These are phyloP conservation scores for Baryphthengus martii DNA, from an alignment of 2,113 vertebrate genomes.

Conservation along the genomic window DNA sequence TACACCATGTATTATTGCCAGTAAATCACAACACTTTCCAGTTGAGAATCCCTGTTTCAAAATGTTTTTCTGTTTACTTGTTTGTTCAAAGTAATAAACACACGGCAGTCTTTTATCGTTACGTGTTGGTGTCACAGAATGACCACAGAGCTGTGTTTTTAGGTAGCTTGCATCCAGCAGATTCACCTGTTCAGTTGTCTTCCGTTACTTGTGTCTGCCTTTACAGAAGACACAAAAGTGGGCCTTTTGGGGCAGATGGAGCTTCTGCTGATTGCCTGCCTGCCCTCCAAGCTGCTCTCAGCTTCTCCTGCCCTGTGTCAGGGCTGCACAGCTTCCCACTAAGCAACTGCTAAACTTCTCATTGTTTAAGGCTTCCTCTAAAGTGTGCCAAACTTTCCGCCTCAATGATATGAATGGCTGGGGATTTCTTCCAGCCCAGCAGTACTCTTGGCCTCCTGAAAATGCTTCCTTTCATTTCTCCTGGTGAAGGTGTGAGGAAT, in stretches of 20 bases:
- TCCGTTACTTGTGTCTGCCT: neutral
- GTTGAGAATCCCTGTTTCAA: neutral
- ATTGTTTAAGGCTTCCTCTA: neutral
- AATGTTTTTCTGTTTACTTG: neutral
- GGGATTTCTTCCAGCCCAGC: neutral
- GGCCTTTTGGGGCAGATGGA: neutral
- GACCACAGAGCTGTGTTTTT: neutral
- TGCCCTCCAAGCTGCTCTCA: neutral
- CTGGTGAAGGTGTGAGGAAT: neutral
- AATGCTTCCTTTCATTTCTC: neutral
- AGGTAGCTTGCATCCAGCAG: neutral
- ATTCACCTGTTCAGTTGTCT: neutral
- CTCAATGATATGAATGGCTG: neutral
- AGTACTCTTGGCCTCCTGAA: neutral
- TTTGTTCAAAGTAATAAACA: neutral
- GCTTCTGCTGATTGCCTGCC: neutral
- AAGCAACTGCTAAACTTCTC: neutral
- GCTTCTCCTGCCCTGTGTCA: neutral
- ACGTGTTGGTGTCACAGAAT: neutral
- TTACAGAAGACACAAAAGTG: neutral
- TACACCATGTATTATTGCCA: neutral
- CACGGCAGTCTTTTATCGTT: neutral
- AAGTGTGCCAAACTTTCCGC: neutral
- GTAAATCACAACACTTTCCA: neutral
- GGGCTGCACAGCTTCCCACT: neutral